Conservation (phyloP, 2,888 invertebrate species). For the Xylota sylvarum region DNA sequence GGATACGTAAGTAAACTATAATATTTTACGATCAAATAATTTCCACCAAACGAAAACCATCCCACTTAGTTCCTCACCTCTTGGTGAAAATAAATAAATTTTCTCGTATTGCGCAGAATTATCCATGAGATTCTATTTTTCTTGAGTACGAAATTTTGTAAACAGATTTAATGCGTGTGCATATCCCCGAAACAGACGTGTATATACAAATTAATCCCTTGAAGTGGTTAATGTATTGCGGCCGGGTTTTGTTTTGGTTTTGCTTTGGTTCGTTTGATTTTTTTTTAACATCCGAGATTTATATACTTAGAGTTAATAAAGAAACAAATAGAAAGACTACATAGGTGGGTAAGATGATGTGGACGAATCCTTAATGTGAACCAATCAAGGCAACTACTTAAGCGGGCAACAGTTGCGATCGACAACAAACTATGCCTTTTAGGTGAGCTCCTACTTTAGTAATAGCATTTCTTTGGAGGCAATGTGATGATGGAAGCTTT, state of each 20-base stretch:
- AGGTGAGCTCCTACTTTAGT: conserved; percentile 7
- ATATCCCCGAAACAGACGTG: background rate
- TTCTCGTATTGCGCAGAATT: background rate
- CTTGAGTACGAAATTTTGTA: conserved; percentile 34
- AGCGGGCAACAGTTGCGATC: background rate
- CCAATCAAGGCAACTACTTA: conserved; percentile 2
- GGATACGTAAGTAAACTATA: conserved; percentile 27
- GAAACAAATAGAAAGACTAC: conserved; percentile 29
- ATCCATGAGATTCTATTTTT: background rate
- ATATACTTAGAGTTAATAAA: conserved; percentile 32
- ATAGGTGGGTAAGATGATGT: background rate
- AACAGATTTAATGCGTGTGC: conserved; percentile 41
- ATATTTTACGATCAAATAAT: conserved; percentile 39
- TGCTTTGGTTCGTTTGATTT: conserved; percentile 42
- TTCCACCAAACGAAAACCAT: conserved; percentile 39
- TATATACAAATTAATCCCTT: conserved; percentile 29
- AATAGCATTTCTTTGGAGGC: background rate
- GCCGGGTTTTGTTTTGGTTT: conserved; percentile 17
- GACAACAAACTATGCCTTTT: too few species aligned
- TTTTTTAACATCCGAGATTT: conserved; percentile 31
- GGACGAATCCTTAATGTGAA: conserved; percentile 20
- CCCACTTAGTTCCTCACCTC: conserved; percentile 13
- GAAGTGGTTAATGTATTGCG: conserved; percentile 51
- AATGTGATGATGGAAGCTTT: conserved; percentile 15
- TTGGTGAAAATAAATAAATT: conserved; percentile 41